phyloP scores from a whole-genome alignment of 1,140 invertebrate species.

The Carcinoscorpius rotundicauda region DNA sequence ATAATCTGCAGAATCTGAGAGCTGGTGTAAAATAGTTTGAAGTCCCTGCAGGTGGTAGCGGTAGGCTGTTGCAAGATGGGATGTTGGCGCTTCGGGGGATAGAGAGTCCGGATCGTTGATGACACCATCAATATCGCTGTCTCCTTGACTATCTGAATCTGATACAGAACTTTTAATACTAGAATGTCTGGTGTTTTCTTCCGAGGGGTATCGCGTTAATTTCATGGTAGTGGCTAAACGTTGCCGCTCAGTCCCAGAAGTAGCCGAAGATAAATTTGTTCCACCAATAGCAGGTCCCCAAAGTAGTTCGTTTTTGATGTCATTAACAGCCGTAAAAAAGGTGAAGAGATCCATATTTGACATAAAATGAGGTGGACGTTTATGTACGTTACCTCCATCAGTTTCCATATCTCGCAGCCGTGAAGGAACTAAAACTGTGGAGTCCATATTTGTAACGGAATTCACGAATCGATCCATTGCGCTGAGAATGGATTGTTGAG shows the following conservation, averaged over 20 bases:
- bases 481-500: conserved; percentile 65
- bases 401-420: conserved; percentile 66
- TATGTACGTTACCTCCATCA: conserved; percentile 30
- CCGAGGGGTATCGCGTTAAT: no score
- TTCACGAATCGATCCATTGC: conserved; percentile 78
- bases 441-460: conserved; percentile 75
- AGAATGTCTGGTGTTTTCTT: conserved; percentile 18
- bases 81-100: conserved; percentile 33
- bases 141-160: conserved; percentile 24
- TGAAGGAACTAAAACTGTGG: conserved; percentile 74
- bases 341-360: conserved; percentile 54
- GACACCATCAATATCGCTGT: conserved; percentile 24
- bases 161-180: conserved; percentile 22
- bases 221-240: no score
- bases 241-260: background rate
- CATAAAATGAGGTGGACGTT: conserved; percentile 29
- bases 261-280: conserved; percentile 24
- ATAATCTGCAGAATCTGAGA: conserved; percentile 68
- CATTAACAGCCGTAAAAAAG: conserved; percentile 67
- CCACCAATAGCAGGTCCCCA: conserved; percentile 45
- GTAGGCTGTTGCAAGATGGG: conserved; percentile 46
- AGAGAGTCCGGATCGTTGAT: conserved; percentile 13
- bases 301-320: conserved; percentile 64
- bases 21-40: conserved; percentile 58
- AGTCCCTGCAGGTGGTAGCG: conserved; percentile 60